Conservation (phyloP, 2,888 invertebrate genomes). For the Drosophila neonasuta region DNA sequence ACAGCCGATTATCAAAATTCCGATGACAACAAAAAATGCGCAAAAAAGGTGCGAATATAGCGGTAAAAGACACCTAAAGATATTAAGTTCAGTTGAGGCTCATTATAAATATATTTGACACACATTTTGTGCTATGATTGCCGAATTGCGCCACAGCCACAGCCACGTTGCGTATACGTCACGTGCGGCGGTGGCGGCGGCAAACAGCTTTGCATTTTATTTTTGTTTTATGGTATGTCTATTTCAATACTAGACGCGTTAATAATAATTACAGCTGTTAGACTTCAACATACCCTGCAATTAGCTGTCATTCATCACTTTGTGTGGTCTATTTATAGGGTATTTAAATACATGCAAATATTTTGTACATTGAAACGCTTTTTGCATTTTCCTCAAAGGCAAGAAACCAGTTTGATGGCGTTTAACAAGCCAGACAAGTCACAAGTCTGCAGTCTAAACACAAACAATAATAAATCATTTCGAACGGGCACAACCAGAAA, state of each 20-base stretch:
- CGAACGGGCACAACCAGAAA: constrained; percentile 41
- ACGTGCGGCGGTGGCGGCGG: constrained; percentile 39
- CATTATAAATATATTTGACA: constrained; percentile 44
- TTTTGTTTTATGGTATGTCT: constrained; percentile 23
- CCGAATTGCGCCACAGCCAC: constrained; percentile 6
- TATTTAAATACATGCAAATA: constrained; percentile 13
- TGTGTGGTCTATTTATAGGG: neutral
- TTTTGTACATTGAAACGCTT: neutral
- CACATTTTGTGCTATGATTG: constrained; percentile 40
- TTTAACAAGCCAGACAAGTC: constrained; percentile 46
- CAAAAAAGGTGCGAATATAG: constrained; percentile 56
- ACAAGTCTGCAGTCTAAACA: constrained; percentile 28
- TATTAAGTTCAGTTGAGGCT: constrained; percentile 24
- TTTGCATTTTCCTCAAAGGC: constrained; percentile 33
- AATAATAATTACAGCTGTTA: neutral
- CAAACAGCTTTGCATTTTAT: constrained; percentile 4
- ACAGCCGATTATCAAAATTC: constrained; percentile 26
- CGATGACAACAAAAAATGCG: constrained; percentile 36
- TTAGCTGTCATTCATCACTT: neutral
- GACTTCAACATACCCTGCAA: neutral
- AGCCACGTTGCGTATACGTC: constrained; percentile 64
- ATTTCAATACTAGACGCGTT: constrained; percentile 13
- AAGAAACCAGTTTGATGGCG: constrained; percentile 51
- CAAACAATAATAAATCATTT: constrained; percentile 55
- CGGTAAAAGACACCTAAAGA: constrained; percentile 22